A percentile compares a stretch with the other conserved stretches of the same genome.
Evolutionary conservation across 2,797 vertebrate species (phyloP).

Genomic region (Merluccius polli): DNA sequence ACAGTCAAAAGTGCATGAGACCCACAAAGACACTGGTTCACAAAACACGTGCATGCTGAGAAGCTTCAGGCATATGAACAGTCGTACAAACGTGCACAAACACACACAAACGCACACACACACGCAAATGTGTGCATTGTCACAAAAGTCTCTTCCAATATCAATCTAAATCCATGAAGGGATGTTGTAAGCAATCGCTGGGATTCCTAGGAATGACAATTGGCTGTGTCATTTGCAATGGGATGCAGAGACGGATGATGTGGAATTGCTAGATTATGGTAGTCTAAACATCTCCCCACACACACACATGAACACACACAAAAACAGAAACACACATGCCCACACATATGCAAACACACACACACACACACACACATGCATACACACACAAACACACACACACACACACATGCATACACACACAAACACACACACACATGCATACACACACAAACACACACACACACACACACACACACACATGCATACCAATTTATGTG

Average conservation of each 20-base stretch:
- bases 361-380: background rate
- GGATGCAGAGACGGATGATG: conserved; percentile 46
- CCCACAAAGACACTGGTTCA: background rate
- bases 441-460: conserved; percentile 24
- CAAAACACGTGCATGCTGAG: background rate
- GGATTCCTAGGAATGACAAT: conserved; percentile 38
- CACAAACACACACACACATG: conserved; percentile 13
- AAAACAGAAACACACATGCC: conserved; percentile 5
- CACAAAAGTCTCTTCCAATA: background rate
- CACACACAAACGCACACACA: background rate
- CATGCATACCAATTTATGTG: background rate
- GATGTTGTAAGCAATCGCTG: conserved; percentile 25
- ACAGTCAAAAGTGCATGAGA: background rate
- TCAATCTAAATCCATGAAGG: conserved; percentile 24
- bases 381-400: too few relatives aligned
- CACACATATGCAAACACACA: conserved; percentile 18
- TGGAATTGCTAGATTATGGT: conserved; percentile 45
- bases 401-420: background rate
- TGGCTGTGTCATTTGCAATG: conserved; percentile 31
- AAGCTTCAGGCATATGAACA: background rate
- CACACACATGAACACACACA: conserved; percentile 2
- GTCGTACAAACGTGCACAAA: background rate
- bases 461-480: background rate
- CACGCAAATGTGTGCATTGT: background rate
- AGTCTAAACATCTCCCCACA: conserved; percentile 20